Base-by-base conservation (phyloP, 64 coral and sea anemone genomes). In the Pocillopora verrucosa region DNA sequence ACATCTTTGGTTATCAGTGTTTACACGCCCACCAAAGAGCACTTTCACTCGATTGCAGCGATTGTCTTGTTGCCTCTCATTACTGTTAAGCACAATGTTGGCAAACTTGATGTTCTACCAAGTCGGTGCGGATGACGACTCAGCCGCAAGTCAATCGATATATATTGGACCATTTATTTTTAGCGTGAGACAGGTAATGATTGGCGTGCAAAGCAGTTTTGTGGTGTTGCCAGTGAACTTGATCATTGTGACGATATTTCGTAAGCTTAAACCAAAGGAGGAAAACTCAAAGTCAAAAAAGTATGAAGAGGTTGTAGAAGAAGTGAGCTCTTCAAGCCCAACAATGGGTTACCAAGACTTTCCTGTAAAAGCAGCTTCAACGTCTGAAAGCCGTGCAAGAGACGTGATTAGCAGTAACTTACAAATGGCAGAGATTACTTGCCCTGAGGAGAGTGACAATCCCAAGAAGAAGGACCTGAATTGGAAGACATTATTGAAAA, bases 61-160 rank as follows among this genome's bases (percentile, higher is more conserved):
- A 4, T 61, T 97, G 16, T 93, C 95, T 5, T 97, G 95, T 60
- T 97, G 95, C 45, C 72, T 97, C 10, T 90, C 84, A 69, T 72
- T 97, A 58, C 36, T 97, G 5, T 80, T 93, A 13, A 88, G 76
- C 10, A 97, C 95, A n/a, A 97, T 97, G 95, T 45, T 97, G 58
- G 60, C 95, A 67, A 97, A 97, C 70, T 70, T 92, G 24, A 97
- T 97, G 95, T 97, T 97, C 36, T 97, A 91, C 76, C 88, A 97
- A 88, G 84, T 76, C 5, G 92, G 88, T 16, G 69, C 56, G 0
- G 89, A 89, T 9, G 74, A 80, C 16, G 70, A 24, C 22, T 85
- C 82, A 70, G 4, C 19, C 16, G 37, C 19, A 20, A 57, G 19
- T 19, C 82, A 85, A 72, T 85, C 82, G 5, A 85, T 85, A 13